Evolutionary conservation across 2,797 vertebrate species (phyloP).

Genomic region (Liasis olivaceus): DNA sequence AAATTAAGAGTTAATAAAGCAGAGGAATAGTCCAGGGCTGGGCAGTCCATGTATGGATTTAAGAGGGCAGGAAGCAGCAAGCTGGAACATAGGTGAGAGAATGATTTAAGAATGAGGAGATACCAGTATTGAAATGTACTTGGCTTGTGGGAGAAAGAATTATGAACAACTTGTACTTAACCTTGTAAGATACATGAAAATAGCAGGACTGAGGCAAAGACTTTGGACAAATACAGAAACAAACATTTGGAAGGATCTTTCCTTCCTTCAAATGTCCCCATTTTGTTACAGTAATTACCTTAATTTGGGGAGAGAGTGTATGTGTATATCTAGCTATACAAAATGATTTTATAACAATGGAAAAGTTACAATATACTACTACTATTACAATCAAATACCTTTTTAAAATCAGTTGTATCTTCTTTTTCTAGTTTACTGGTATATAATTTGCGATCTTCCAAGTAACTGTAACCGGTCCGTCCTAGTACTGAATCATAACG

Average conservation of each 20-base stretch:
- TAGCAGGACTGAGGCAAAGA: not conserved
- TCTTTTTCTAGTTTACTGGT: constrained; percentile 88
- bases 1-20: not conserved
- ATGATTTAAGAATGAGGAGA: not conserved
- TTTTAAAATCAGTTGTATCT: constrained; percentile 94
- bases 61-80: not conserved
- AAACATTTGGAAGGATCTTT: not conserved
- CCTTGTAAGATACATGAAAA: not conserved
- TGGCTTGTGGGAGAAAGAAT: not conserved
- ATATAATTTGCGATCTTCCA: constrained; percentile 86
- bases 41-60: not conserved
- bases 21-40: not conserved
- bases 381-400: constrained; percentile 76
- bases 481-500: constrained; percentile 82
- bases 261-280: not conserved
- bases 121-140: not conserved
- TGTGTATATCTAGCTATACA: not conserved
- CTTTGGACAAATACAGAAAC: not conserved
- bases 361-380: constrained; percentile 2
- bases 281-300: not conserved
- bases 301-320: not conserved
- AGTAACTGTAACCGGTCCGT: constrained; percentile 78
- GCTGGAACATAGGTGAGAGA: not conserved
- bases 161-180: not conserved
- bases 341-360: not conserved